A percentile compares a stretch with the other conserved stretches of the same genome.
phyloP scores from a whole-genome alignment of 2,113 vertebrate species.

The Dissostichus mawsoni region DNA sequence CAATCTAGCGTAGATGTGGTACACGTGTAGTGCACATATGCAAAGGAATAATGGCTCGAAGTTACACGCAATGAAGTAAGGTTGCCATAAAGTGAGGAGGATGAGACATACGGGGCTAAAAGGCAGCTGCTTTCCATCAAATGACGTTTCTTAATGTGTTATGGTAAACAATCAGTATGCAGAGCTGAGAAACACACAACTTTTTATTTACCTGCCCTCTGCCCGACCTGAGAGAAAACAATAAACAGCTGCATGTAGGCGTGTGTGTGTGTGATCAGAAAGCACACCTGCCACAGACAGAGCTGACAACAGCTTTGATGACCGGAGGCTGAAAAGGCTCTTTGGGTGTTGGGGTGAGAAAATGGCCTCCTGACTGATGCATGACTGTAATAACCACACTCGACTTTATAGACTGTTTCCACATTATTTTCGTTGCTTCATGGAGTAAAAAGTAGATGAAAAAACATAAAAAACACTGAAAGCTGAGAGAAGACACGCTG shows the following conservation, averaged over 20 bases:
- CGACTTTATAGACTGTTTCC: not conserved
- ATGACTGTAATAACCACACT: constrained; percentile 22
- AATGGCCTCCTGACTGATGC: constrained; percentile 4
- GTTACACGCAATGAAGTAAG: not conserved
- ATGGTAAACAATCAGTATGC: constrained; percentile 15
- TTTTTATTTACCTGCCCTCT: constrained; percentile 41
- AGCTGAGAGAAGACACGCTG: constrained; percentile 37
- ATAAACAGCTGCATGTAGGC: constrained; percentile 34
- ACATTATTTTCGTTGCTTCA: not conserved
- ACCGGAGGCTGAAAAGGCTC: constrained; percentile 31
- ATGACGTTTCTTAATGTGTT: constrained; percentile 13
- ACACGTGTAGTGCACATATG: not conserved
- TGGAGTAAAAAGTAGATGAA: not conserved
- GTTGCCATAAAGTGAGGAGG: not conserved
- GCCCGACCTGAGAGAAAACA: constrained; percentile 23
- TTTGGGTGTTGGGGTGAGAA: constrained; percentile 8
- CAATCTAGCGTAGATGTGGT: not conserved
- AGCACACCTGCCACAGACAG: constrained; percentile 36
- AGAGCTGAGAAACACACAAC: constrained; percentile 17
- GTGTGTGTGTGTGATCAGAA: constrained; percentile 23
- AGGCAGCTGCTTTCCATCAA: constrained; percentile 23
- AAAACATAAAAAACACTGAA: constrained; percentile 1
- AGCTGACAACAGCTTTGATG: constrained; percentile 36
- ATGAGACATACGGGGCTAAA: not conserved
- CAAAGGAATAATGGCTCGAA: constrained; percentile 17